Conservation (phyloP, 2,888 invertebrate genomes). For the Diaperis boleti region DNA sequence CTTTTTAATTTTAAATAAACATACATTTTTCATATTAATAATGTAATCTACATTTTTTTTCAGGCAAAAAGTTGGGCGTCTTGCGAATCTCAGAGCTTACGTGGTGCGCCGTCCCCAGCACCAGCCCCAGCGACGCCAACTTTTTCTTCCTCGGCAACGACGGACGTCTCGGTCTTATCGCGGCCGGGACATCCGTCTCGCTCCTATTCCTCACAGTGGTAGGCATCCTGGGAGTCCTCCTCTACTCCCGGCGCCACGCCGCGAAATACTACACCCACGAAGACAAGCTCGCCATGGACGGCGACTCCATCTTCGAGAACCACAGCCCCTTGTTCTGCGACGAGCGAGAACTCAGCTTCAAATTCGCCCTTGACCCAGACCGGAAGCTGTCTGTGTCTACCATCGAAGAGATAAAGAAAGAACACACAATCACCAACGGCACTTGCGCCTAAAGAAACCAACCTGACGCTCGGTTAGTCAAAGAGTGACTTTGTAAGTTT, state of each 20-base stretch:
- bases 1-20: too few species aligned
- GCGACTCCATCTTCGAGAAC: slow-evolving; percentile 66
- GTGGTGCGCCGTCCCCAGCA: slow-evolving; percentile 71
- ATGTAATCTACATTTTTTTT: not conserved
- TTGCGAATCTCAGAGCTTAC: slow-evolving; percentile 64
- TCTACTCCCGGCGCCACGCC: slow-evolving; percentile 78
- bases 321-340: slow-evolving; percentile 66
- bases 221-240: slow-evolving; percentile 69
- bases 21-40: too few species aligned
- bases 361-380: slow-evolving; percentile 68
- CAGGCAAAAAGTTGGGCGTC: slow-evolving; percentile 60
- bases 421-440: slow-evolving; percentile 60
- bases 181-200: slow-evolving; percentile 70
- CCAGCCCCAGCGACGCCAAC: slow-evolving; percentile 68
- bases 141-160: slow-evolving; percentile 68
- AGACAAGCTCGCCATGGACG: slow-evolving; percentile 69
- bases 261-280: slow-evolving; percentile 87
- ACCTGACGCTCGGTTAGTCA: slow-evolving; percentile 41
- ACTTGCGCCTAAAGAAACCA: slow-evolving; percentile 50
- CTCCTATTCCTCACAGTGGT: slow-evolving; percentile 67
- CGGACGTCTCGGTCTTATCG: slow-evolving; percentile 69
- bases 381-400: slow-evolving; percentile 65
- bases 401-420: slow-evolving; percentile 64
- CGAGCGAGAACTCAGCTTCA: slow-evolving; percentile 70
- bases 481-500: slow-evolving; percentile 41